Evolutionary conservation across 1,140 invertebrate genomes (phyloP), one percentile per base, ranked within the genome.

Genomic region (Mycetomoellerius zeteki): DNA sequence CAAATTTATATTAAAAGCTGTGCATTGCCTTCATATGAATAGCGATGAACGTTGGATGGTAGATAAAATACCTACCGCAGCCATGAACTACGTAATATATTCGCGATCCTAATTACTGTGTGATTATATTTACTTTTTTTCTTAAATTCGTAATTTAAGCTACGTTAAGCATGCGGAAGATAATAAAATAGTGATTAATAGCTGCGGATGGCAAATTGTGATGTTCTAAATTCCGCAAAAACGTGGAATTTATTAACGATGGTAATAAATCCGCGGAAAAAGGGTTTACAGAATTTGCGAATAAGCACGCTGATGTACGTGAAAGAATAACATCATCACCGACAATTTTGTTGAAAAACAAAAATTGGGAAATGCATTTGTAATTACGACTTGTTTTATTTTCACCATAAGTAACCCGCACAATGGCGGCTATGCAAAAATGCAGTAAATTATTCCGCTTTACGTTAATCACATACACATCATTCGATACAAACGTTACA

Each of bases 121-220:
- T 43, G 24, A 82, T 73, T 73, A 30, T 30, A 21, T 58, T 43
- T 33, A n/a, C 14, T 43, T 37, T 56, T 56, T 43, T 82, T 33
- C 60, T 30, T 67, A 50, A 65, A 30, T 67, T 60, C 24, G 14
- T 73, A 30, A 10, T 37, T 81, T 43, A 8, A 56, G 50, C 16
- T 30, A 56, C 50, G 33, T 47, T 81, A 37, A 14, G 8, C 64
- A 67, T 72, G 8, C 47, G 3, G 12, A 16, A 80, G 37, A 60
- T 82, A 73, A 58, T 82, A 60, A 82, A 73, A 73, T 73, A 47
- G 3, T 73, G 80, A 82, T 58, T 60, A 58, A 82, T 60, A 19
- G 16, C 52, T 12, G 27, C 1, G n/a, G 6, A 50, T 73, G 19
- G 52, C 37, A 19, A 54, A 81, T 33, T 69, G 19, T 21, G 27